Conservation (phyloP, 2,113 vertebrate genomes). For the Syngnathus floridae region DNA sequence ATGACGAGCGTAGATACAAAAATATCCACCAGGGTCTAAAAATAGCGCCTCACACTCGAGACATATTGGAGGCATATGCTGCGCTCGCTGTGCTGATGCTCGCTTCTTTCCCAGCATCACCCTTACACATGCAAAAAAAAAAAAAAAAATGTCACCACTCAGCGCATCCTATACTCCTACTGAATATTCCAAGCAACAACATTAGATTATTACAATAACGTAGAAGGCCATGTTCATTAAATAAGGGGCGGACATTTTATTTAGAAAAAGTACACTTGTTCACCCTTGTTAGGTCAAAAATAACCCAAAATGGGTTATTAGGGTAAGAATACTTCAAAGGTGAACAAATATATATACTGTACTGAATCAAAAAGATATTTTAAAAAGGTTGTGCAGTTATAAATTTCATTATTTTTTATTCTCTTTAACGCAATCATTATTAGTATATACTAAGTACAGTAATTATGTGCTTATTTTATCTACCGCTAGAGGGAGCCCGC, state of each 20-base stretch:
- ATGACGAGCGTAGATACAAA: constrained; percentile 40
- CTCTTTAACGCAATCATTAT: background rate
- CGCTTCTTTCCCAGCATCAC: constrained; percentile 6
- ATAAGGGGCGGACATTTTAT: too few relatives aligned
- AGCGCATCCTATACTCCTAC: background rate
- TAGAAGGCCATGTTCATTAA: too few relatives aligned
- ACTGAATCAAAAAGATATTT: background rate
- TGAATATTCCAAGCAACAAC: background rate
- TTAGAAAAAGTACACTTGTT: too few relatives aligned
- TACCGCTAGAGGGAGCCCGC: background rate
- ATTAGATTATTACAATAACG: background rate
- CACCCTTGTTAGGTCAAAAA: too few relatives aligned
- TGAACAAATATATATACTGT: background rate
- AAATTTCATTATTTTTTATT: background rate
- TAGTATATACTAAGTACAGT: background rate
- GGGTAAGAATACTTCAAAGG: background rate
- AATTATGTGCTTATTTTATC: background rate
- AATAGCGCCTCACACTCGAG: constrained; percentile 47
- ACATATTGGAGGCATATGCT: constrained; percentile 39
- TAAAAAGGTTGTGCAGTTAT: background rate
- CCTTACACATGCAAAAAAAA: background rate
- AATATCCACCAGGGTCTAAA: constrained; percentile 55
- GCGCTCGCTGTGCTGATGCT: constrained; percentile 20
- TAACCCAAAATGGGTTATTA: too few relatives aligned
- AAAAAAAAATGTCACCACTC: background rate